These are phyloP conservation scores for Trichosurus vulpecula DNA, from an alignment of 2,797 vertebrate genomes.

Conservation along the genomic window DNA sequence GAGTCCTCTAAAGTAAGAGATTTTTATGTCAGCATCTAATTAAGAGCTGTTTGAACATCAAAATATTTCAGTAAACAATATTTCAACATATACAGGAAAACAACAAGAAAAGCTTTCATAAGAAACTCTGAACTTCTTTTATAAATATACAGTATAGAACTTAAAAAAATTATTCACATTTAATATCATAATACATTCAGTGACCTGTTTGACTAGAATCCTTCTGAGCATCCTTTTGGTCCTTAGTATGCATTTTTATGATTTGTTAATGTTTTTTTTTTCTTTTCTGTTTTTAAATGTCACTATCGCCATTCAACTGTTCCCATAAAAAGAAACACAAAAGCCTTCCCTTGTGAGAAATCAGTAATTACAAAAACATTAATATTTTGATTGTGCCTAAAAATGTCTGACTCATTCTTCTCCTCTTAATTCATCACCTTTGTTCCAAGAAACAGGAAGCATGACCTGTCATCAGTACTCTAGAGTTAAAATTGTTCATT, in stretches of 20 bases:
- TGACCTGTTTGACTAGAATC: not conserved
- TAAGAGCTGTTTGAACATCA: not conserved
- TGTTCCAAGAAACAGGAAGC: not conserved
- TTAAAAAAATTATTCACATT: not conserved
- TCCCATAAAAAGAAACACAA: not conserved
- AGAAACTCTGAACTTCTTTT: not conserved
- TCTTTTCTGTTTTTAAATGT: not conserved
- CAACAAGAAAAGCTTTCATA: not conserved
- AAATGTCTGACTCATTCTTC: not conserved
- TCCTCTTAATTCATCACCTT: not conserved
- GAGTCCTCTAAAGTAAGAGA: not conserved
- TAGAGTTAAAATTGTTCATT: not conserved
- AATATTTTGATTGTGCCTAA: not conserved
- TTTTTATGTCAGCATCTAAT: not conserved
- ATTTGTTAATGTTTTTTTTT: not conserved
- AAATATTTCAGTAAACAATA: not conserved
- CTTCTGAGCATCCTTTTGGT: not conserved
- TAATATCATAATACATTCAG: not conserved
- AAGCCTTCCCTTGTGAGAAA: not conserved
- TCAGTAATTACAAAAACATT: not conserved
- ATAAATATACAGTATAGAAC: not conserved
- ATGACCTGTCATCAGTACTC: not conserved
- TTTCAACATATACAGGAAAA: not conserved
- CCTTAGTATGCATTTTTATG: not conserved
- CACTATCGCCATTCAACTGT: not conserved